Evolutionary conservation across 2,888 invertebrate species (phyloP), one percentile per base, ranked within the genome.

Genomic region (Sminthurides aquaticus): DNA sequence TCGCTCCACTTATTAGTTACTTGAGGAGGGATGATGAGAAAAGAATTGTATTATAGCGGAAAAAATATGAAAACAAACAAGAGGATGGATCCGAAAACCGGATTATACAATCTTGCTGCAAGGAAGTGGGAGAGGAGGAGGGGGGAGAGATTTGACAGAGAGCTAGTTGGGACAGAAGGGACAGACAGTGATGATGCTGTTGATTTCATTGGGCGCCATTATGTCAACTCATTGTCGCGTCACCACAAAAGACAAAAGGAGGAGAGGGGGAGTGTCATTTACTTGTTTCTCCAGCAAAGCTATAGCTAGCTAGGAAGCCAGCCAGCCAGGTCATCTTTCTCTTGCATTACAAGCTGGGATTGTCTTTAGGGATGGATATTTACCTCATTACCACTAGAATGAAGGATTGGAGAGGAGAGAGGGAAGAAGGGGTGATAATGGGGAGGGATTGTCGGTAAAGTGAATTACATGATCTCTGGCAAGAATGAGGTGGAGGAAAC

Each of bases 141-240:
- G n/a, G n/a, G n/a, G n/a, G n/a, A n/a, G n/a, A 34, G 43, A 15
- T 34, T 34, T 15, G n/a, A n/a, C n/a, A n/a, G n/a, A 34, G 15
- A 34, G 43, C 8, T 15, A 34, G 43, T 5, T 11, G 43, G 8
- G 15, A 34, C 5, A 11, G 43, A 34, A 34, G 43, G 43, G 56
- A 34, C 62, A 62, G 62, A 62, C 62, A 27, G 70, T 72, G 72
- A 72, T 74, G 71, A 70, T 68, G 69, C 69, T 71, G 71, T 68
- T 72, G 72, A 74, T 74, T 74, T 74, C 74, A 74, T 74, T 74
- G 72, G 72, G 72, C 72, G 71, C 74, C 71, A 71, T 74, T 72
- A 74, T 72, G 72, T 72, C 72, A 74, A 72, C 49, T 56, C 61
- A 61, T 49, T 43, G 67, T 63, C 65, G 66, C 64, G 64, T 70